A percentile compares a stretch with the other conserved stretches of the same genome.
Conservation (phyloP, 2,797 vertebrate genomes). For the Cichlasoma orientale region DNA sequence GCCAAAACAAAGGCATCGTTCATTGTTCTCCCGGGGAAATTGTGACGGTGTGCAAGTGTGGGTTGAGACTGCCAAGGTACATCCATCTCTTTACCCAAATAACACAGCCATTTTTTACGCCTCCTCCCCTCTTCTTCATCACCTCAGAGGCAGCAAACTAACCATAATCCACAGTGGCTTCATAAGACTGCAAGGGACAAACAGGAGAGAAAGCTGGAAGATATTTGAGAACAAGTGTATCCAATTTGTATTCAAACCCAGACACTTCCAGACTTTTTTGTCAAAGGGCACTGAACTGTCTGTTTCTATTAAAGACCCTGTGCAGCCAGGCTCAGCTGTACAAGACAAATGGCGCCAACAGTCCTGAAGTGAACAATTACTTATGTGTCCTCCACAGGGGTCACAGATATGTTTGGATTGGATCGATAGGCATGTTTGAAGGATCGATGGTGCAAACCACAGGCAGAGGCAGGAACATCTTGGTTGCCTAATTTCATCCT, state of each 20-base stretch:
- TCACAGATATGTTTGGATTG: slow-evolving; percentile 44
- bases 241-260: slow-evolving; percentile 57
- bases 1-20: slow-evolving; percentile 43
- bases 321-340: slow-evolving; percentile 33
- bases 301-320: slow-evolving; percentile 54
- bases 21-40: slow-evolving; percentile 44
- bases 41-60: slow-evolving; percentile 15
- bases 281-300: slow-evolving; percentile 56
- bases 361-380: slow-evolving; percentile 34
- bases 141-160: slow-evolving; percentile 23
- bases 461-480: slow-evolving; percentile 1
- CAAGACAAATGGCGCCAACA: slow-evolving; percentile 52
- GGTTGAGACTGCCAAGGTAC: slow-evolving; percentile 34
- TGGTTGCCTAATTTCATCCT: slow-evolving; percentile 11
- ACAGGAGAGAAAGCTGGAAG: slow-evolving; percentile 16
- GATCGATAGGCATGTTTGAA: slow-evolving; percentile 27
- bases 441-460: slow-evolving; percentile 10
- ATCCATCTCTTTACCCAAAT: slow-evolving; percentile 42
- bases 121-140: slow-evolving; percentile 26
- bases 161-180: slow-evolving; percentile 11
- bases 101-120: slow-evolving; percentile 9
- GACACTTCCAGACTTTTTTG: slow-evolving; percentile 39
- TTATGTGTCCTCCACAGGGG: slow-evolving; percentile 44
- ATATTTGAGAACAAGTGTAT: slow-evolving; percentile 23
- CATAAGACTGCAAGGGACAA: slow-evolving; percentile 3